These are phyloP conservation scores for Stegodyphus mimosarum DNA, from an alignment of 1,140 invertebrate species.

Conservation along the genomic window DNA sequence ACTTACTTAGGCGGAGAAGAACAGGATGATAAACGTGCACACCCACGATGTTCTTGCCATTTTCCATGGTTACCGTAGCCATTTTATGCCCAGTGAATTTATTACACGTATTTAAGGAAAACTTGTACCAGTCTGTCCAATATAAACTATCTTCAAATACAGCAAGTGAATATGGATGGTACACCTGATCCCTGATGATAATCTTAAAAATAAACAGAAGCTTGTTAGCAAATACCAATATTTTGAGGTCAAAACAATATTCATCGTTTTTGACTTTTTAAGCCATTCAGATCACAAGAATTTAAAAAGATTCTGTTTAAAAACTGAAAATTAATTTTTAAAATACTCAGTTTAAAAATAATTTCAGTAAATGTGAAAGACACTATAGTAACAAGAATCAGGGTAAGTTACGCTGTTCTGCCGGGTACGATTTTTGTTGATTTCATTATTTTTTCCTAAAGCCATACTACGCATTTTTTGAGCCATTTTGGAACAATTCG, in stretches of 20 bases:
- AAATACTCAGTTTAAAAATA: no score
- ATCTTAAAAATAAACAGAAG: conserved; percentile 5
- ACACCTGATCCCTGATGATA: conserved; percentile 66
- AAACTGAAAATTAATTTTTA: no score
- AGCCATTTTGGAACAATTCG: no score
- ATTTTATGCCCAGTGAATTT: conserved; percentile 73
- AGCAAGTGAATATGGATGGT: conserved; percentile 84
- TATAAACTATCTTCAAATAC: conserved; percentile 89
- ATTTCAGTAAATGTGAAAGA: no score
- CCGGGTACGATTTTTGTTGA: no score
- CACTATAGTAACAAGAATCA: no score
- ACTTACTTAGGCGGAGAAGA: conserved; percentile 65
- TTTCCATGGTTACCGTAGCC: conserved; percentile 63
- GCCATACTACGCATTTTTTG: no score
- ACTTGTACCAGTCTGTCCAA: conserved; percentile 82
- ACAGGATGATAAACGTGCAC: conserved; percentile 69
- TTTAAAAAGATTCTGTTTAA: no score
- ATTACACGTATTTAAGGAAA: conserved; percentile 65
- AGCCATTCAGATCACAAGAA: no score
- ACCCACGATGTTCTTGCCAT: conserved; percentile 67
- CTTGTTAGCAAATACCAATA: background rate
- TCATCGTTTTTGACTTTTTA: no score
- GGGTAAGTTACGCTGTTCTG: no score
- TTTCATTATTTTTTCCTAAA: no score
- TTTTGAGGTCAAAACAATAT: background rate